phyloP scores from a whole-genome alignment of 2,113 vertebrate genomes.

The Salvelinus alpinus region DNA sequence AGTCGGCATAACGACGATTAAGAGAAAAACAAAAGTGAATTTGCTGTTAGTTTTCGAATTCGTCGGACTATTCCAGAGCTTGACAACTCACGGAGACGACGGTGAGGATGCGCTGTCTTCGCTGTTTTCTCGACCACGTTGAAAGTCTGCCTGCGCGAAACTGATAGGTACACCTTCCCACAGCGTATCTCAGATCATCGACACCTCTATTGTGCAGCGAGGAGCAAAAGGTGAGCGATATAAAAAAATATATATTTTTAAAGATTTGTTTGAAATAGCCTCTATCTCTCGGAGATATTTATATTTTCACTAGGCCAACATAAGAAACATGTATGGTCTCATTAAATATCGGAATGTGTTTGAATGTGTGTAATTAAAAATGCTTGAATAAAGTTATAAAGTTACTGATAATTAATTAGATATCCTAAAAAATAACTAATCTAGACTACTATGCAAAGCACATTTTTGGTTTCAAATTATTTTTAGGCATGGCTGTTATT shows the following conservation, averaged over 20 bases:
- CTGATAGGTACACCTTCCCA: too few species aligned
- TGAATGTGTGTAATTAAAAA: background rate
- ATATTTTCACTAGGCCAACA: background rate
- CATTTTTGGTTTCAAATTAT: too few species aligned
- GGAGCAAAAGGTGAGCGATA: background rate
- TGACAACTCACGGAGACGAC: background rate
- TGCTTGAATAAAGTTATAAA: too few species aligned
- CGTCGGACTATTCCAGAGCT: background rate
- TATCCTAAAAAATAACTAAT: background rate
- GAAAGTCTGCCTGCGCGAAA: background rate
- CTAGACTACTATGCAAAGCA: background rate
- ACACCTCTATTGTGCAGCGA: background rate
- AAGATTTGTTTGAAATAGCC: background rate
- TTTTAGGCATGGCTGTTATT: background rate
- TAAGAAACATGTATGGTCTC: background rate
- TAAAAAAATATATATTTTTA: background rate
- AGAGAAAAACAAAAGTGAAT: too few species aligned
- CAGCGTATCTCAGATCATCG: too few species aligned
- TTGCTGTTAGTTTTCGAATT: background rate
- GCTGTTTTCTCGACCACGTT: background rate
- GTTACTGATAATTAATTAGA: too few species aligned
- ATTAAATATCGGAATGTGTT: background rate
- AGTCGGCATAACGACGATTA: background rate
- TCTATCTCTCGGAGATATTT: background rate
- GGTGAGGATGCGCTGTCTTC: slow-evolving; percentile 1